Percentiles rank a stretch among this genome's conserved stretches.
Conservation (phyloP, 2,888 invertebrate species). For the Chalcosyrphus nemorum region DNA sequence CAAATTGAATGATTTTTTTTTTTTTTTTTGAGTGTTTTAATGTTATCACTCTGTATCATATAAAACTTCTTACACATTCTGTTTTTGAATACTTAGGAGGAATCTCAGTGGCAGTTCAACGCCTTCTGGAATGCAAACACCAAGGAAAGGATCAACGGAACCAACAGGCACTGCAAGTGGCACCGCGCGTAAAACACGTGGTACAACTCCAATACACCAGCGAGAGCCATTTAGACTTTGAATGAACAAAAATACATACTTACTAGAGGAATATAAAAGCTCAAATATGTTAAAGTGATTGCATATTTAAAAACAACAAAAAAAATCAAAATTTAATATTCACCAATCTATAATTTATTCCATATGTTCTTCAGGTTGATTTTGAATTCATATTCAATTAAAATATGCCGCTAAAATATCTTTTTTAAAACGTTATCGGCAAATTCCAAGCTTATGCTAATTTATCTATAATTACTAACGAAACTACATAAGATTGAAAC, state of each 20-base stretch:
- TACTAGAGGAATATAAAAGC: conserved; percentile 74
- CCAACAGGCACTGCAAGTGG: conserved; percentile 77
- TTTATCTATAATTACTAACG: conserved; percentile 47
- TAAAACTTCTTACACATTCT: neutral
- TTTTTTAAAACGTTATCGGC: neutral
- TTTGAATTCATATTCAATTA: conserved; percentile 55
- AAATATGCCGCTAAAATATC: conserved; percentile 17
- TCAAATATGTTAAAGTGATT: conserved; percentile 75
- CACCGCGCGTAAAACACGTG: conserved; percentile 80
- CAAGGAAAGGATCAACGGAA: conserved; percentile 81
- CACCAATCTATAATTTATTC: conserved; percentile 41
- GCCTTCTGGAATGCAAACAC: conserved; percentile 82
- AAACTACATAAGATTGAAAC: conserved; percentile 51
- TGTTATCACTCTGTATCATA: neutral
- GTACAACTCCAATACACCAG: conserved; percentile 82
- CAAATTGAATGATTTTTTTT: conserved; percentile 63
- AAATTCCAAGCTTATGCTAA: conserved; percentile 55
- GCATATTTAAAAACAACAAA: conserved; percentile 68
- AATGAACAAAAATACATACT: conserved; percentile 53
- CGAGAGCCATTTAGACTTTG: conserved; percentile 90
- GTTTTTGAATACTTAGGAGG: conserved; percentile 75
- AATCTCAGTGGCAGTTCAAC: conserved; percentile 82
- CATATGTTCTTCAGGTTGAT: conserved; percentile 31
- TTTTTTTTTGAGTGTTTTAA: conserved; percentile 38
- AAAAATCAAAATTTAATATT: conserved; percentile 61